A percentile compares a stretch with the other conserved stretches of the same genome.
These are phyloP conservation scores for Threskiornis aethiopicus DNA, from an alignment of 2,797 vertebrate species.

Conservation along the genomic window DNA sequence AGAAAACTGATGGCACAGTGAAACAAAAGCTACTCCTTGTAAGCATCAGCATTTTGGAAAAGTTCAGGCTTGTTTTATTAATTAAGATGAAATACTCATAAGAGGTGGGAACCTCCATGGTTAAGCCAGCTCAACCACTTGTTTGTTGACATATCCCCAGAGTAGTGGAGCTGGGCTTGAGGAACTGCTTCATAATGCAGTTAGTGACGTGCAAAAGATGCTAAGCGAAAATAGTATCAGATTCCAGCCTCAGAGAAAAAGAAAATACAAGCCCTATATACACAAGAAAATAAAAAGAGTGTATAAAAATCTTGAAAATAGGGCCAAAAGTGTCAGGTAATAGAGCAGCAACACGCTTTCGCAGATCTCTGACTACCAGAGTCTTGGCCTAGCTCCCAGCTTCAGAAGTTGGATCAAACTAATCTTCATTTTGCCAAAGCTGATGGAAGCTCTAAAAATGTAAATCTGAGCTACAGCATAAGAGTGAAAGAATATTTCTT, in stretches of 20 bases:
- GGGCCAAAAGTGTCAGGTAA: conserved; percentile 72
- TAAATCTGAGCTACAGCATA: conserved; percentile 40
- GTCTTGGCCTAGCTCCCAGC: conserved; percentile 66
- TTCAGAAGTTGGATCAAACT: conserved; percentile 72
- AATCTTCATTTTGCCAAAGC: conserved; percentile 65
- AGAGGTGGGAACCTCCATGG: not conserved
- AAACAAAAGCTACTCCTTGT: conserved; percentile 12
- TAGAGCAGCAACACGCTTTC: conserved; percentile 63
- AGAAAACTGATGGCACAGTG: conserved; percentile 2
- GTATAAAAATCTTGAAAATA: conserved; percentile 46
- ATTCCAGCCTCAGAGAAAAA: conserved; percentile 19
- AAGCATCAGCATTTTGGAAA: not conserved
- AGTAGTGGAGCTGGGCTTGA: not conserved
- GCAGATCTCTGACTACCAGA: conserved; percentile 68
- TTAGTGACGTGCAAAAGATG: conserved; percentile 3
- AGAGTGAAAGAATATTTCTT: conserved; percentile 51
- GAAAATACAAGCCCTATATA: not conserved
- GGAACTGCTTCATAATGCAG: not conserved
- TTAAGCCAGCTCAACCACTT: not conserved
- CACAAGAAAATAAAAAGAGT: conserved; percentile 49
- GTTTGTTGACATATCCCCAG: not conserved
- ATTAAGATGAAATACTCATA: conserved; percentile 17
- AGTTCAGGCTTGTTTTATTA: conserved; percentile 27
- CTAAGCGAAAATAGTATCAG: not conserved
- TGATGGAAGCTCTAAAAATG: conserved; percentile 64